These are phyloP conservation scores for Coregonus sp. DNA, from an alignment of 2,797 vertebrate species.

Conservation along the genomic window DNA sequence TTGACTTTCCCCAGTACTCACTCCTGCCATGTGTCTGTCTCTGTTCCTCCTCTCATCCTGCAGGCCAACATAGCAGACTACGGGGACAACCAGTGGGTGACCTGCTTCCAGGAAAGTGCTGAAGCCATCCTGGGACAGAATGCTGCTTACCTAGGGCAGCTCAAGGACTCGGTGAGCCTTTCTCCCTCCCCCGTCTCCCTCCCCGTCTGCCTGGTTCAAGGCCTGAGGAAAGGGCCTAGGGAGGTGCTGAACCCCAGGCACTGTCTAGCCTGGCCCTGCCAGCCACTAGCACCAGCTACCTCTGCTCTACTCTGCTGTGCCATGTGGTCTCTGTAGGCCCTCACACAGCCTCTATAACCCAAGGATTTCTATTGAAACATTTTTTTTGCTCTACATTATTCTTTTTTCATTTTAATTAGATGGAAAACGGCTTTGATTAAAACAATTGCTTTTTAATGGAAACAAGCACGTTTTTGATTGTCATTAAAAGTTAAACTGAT, in stretches of 20 bases:
- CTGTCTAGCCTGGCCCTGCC: conserved; percentile 19
- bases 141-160: conserved; percentile 87
- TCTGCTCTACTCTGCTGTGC: not conserved
- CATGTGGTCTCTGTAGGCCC: not conserved
- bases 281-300: not conserved
- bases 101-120: conserved; percentile 94
- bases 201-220: conserved; percentile 33
- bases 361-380: not conserved
- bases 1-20: not conserved
- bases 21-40: conserved; percentile 3
- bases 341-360: no score
- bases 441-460: conserved; percentile 11
- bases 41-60: conserved; percentile 8
- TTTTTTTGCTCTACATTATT: not conserved
- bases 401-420: not conserved
- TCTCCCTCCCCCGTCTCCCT: not conserved
- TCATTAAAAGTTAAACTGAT: conserved; percentile 17
- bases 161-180: conserved; percentile 89
- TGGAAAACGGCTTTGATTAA: not conserved
- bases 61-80: conserved; percentile 94
- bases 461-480: not conserved
- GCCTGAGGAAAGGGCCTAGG: conserved; percentile 36
- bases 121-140: conserved; percentile 93
- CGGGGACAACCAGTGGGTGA: conserved; percentile 95
- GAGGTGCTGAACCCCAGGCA: conserved; percentile 26